These are phyloP conservation scores for Linepithema humile DNA, from an alignment of 1,140 invertebrate species.

Conservation along the genomic window DNA sequence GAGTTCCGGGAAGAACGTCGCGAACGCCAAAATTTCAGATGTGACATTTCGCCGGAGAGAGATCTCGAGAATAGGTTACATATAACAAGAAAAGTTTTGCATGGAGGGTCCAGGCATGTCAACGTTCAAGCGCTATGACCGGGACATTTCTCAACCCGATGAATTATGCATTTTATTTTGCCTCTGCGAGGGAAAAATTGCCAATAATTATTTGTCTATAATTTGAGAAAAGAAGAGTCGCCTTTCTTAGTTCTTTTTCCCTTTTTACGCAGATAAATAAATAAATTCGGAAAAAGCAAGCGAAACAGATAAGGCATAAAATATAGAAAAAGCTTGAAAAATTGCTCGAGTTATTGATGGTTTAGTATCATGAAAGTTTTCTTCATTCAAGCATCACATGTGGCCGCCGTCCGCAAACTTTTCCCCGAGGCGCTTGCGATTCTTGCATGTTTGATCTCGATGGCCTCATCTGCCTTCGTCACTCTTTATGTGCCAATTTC, in stretches of 20 bases:
- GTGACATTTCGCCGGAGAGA: constrained; percentile 7
- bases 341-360: background rate
- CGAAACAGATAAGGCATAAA: background rate
- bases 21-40: constrained; percentile 2
- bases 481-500: constrained; percentile 10
- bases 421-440: background rate
- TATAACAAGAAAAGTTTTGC: background rate
- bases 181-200: background rate
- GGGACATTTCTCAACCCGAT: background rate
- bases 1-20: background rate
- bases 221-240: too few relatives aligned
- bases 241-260: background rate
- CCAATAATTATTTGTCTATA: background rate
- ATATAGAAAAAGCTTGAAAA: background rate
- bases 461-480: background rate
- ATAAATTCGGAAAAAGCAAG: background rate
- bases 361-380: background rate
- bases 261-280: background rate
- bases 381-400: background rate
- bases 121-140: background rate
- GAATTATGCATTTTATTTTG: background rate
- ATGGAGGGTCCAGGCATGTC: background rate
- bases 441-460: background rate
- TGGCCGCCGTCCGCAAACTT: background rate
- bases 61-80: background rate